phyloP scores from a whole-genome alignment of 2,113 vertebrate genomes.

The Dicrurus megarhynchus region DNA sequence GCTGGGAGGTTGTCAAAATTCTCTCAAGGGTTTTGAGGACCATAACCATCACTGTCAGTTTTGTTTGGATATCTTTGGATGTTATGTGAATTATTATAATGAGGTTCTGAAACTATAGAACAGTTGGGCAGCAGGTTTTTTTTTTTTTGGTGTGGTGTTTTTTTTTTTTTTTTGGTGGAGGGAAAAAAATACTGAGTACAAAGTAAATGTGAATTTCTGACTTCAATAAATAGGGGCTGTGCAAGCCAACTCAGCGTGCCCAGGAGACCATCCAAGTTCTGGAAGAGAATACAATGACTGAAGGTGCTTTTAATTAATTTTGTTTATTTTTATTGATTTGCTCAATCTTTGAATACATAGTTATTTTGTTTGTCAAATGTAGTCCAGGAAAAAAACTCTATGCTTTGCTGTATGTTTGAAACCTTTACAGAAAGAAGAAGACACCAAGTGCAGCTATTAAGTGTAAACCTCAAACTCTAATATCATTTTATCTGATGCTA shows the following conservation, averaged over 20 bases:
- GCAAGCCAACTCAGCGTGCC: not conserved
- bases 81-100: not conserved
- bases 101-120: not conserved
- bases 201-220: not conserved
- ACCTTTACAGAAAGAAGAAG: not conserved
- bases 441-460: not conserved
- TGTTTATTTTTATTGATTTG: not conserved
- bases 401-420: not conserved
- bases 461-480: not conserved
- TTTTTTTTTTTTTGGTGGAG: not conserved
- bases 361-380: not conserved
- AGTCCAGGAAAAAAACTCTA: not conserved
- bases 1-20: not conserved
- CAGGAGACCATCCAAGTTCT: not conserved
- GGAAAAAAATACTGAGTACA: not conserved
- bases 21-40: not conserved
- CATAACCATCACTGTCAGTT: not conserved
- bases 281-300: not conserved
- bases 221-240: not conserved
- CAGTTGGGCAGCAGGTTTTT: not conserved
- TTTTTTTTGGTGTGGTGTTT: not conserved
- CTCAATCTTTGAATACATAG: not conserved
- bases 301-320: not conserved
- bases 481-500: constrained; percentile 47
- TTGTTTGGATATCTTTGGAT: not conserved